Base-by-base conservation (phyloP, 2,113 vertebrate genomes). In the Rhinopomastus cyanomelas region DNA sequence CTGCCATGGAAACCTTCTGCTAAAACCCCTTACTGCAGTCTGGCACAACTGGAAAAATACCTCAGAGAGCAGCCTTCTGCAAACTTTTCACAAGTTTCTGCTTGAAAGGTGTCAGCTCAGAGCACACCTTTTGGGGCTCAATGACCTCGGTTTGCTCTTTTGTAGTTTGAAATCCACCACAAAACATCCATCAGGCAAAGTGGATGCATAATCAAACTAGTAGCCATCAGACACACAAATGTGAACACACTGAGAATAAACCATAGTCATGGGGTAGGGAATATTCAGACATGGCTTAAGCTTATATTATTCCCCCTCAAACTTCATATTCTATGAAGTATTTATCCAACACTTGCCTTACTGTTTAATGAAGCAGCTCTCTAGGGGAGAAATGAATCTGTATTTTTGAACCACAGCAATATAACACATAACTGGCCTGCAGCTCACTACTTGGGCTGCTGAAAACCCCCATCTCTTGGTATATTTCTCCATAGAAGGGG, bases 371-470 rank as follows among this genome's bases (percentile, higher is more conserved):
- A 7, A 85, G 65, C 36, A 89, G 53, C n/a, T 71, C 69, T 88
- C 77, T 29, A 74, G 75, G 64, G 42, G 44, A 93, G 65, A 92
- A 85, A 92, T 48, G 71, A 93, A 55, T 69, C 87, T 80, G 67
- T 85, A 84, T 90, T 95, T 95, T 46, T 88, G 94, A 95, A 81
- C 65, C 69, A 78, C 61, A 57, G 83, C 49, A 72, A 59, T 84
- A 91, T 83, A n/a, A n/a, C n/a, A n/a, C n/a, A n/a, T n/a, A n/a
- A 89, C 73, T 66, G 4, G 85, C 93, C 93, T 32, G 94, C 88
- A 90, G 84, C 90, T 88, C 84, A 59, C 59, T 94, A 89, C 93
- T 91, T 71, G 86, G 74, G 72, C 44, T 93, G 88, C 74, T 85
- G 85, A 85, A 93, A 95, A 79, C 68, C 44, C 59, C 71, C 84